Base-by-base conservation (phyloP, 30 jellyfish, hydroid and myxozoan genomes). In the Sanderia malayensis region DNA sequence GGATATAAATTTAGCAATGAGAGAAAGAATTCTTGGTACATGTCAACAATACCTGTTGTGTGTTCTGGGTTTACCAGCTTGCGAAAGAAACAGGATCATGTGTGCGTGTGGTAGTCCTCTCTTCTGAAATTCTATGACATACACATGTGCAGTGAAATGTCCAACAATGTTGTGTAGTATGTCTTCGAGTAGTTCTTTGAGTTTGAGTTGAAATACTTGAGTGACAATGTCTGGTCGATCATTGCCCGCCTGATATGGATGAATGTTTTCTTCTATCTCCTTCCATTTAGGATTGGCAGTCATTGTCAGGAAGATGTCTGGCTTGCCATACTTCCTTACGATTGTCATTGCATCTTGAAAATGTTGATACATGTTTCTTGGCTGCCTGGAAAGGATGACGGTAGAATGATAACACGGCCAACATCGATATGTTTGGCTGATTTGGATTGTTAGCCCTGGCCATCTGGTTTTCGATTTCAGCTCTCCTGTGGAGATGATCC, bases 51-150 rank as follows among this genome's bases (percentile, higher is more conserved):
- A n/a, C n/a, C n/a, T n/a, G n/a, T n/a, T n/a, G n/a, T n/a, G n/a
- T 19, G 86, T 71, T 27, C 70, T 61, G 45, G 21, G 46, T 55
- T 75, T 75, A 53, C 34, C 89, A 19, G 67, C 93, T 29, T 82
- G 26, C 18, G 76, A 76, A 31, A 82, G 32, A 61, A 52, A 47
- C 15, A 74, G 21, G 22, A 83, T 61, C 32, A 31, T 61, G 68
- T 77, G 95, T 9, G 70, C 90, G 66, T 77, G 95, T 13, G 87
- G 95, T 47, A 83, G 49, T 20, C 93, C 92, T 22, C 80, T 32
- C 52, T 80, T 80, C 41, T 80, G 93, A 53, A 69, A 44, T 28
- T 80, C 92, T 22, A 80, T 80, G 22, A 24, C 18, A n/a, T n/a
- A n/a, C n/a, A n/a, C n/a, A n/a, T n/a, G n/a, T n/a, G n/a, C n/a